Evolutionary conservation across 2,888 invertebrate species (phyloP).

Genomic region (Agonopterix subpropinquella): DNA sequence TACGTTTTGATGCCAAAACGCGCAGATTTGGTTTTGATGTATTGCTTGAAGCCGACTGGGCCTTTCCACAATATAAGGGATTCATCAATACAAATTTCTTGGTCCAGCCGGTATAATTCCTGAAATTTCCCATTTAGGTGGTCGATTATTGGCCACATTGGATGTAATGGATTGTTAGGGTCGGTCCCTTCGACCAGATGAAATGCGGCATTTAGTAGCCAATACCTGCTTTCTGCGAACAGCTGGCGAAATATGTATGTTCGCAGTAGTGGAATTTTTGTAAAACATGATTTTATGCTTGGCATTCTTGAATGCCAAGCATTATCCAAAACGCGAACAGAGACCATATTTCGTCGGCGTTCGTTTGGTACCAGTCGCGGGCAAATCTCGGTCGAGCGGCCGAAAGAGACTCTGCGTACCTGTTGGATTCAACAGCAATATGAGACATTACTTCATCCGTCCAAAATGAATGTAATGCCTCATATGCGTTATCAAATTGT

Average conservation of each 20-base stretch:
- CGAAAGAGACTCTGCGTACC: constrained; percentile 5
- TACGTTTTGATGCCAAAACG: constrained; percentile 18
- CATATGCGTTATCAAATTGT: constrained; percentile 3
- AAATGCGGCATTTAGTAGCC: constrained; percentile 4
- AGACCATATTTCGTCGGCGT: constrained; percentile 5
- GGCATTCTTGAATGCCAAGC: constrained; percentile 9
- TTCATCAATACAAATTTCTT: constrained; percentile 15
- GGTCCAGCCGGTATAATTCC: neutral
- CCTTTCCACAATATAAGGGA: constrained; percentile 14
- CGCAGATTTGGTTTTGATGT: constrained; percentile 11
- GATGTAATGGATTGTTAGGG: neutral
- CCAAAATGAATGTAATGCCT: constrained; percentile 10
- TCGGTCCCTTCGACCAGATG: constrained; percentile 1
- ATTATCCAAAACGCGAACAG: constrained; percentile 10
- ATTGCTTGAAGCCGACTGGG: constrained; percentile 7
- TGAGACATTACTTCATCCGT: constrained; percentile 5
- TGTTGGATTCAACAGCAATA: constrained; percentile 9
- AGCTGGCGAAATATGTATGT: constrained; percentile 8
- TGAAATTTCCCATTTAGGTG: neutral
- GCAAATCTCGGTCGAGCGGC: neutral
- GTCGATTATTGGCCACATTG: neutral
- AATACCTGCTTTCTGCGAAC: constrained; percentile 5
- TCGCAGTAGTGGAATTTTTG: constrained; percentile 3
- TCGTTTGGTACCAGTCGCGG: constrained; percentile 7
- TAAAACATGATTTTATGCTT: constrained; percentile 8